Evolutionary conservation across 1,140 invertebrate genomes (phyloP), one percentile per base, ranked within the genome.

Genomic region (Ceratina japonica): DNA sequence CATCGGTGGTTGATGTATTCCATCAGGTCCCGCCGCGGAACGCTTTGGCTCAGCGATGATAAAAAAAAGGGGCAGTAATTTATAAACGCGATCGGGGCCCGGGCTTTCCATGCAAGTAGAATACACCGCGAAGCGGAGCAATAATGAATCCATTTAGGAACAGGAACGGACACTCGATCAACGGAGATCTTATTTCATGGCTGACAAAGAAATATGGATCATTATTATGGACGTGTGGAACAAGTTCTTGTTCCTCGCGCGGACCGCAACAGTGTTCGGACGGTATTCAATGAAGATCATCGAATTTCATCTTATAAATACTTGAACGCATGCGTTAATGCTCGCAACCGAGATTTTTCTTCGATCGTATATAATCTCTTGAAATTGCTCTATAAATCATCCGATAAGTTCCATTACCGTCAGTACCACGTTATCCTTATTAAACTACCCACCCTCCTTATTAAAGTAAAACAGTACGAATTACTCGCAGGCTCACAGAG

Each of bases 101-200:
- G 24, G 52, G 31, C 51, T 61, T 72, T 49, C 70, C 70, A 24
- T 61, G 10, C 58, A 58, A 49, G 70, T 15, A 61, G 58, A 24
- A 61, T 61, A 24, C 37, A 61, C 58, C 58, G 37, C 24, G 18
- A 61, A 49, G 31, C 56, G 18, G 37, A 24, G 37, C 37, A 72
- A 61, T 61, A 72, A 61, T 61, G 70, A 72, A 61, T 72, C 70
- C 70, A 72, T 72, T 72, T 72, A 72, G 56, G 70, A 44, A 61
- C 56, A 49, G 22, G 58, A 49, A 61, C 37, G 58, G 70, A 49
- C 24, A 44, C 70, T 72, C 70, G 70, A 72, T 72, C 70, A 61
- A 72, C 58, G 58, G 37, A 61, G 37, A 72, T 61, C 70, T 61
- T 61, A n/a, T 61, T 24, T 24, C 70, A 49, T n/a, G 56, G 18